Conservation (phyloP, 1,140 invertebrate genomes). For the Platyscapa corneri region DNA sequence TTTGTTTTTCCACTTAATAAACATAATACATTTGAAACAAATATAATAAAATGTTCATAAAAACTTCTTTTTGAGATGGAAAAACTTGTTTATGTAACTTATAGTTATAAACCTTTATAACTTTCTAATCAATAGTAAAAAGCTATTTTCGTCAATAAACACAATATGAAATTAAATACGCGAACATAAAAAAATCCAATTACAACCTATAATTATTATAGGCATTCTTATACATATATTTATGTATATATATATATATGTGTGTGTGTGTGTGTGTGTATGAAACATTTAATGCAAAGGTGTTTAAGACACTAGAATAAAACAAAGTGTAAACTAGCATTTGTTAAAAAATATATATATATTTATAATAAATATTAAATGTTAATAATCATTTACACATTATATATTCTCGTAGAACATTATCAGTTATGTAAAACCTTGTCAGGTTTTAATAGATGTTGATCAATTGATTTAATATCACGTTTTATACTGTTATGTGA, state of each 20-base stretch:
- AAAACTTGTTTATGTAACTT: no score
- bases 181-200: conserved; percentile 15
- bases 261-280: no score
- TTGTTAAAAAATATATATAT: conserved; percentile 32
- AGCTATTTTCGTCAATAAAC: conserved; percentile 1
- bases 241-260: no score
- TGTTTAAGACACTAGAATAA: conserved; percentile 14
- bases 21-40: no score
- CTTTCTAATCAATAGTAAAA: neutral
- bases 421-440: conserved; percentile 11
- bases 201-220: conserved; percentile 10
- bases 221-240: neutral
- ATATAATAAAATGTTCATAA: no score
- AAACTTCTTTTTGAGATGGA: no score
- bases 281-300: conserved; percentile 9
- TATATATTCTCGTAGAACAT: conserved; percentile 17
- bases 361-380: conserved; percentile 48
- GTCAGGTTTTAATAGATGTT: conserved; percentile 24
- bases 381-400: conserved; percentile 45
- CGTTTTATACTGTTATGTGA: conserved; percentile 1
- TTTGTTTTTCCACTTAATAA: no score
- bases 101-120: neutral
- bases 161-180: neutral
- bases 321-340: conserved; percentile 3
- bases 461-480: conserved; percentile 31